A percentile compares a stretch with the other conserved stretches of the same genome.
These are phyloP conservation scores for Echinometra lucunter DNA, from an alignment of 53 echinoderm and acorn worm genomes.

Conservation along the genomic window DNA sequence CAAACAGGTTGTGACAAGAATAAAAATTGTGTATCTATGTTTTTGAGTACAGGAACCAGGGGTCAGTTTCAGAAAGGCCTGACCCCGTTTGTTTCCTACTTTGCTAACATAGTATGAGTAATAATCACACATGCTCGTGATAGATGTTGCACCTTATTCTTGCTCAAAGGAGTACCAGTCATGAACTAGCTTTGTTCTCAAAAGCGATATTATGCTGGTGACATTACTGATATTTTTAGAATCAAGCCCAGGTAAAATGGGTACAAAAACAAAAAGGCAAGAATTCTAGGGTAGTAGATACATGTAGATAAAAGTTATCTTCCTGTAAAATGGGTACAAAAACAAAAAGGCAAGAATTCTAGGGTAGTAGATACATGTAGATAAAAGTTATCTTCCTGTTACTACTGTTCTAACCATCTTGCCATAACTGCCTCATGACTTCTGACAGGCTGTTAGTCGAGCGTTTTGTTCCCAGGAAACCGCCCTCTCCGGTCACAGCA, in stretches of 20 bases:
- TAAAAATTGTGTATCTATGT: slow-evolving; percentile 48
- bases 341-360: slow-evolving; percentile 10
- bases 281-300: slow-evolving; percentile 4
- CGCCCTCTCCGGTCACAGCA: slow-evolving; percentile 43
- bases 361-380: slow-evolving; percentile 17
- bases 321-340: slow-evolving; percentile 9
- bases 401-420: slow-evolving; percentile 48
- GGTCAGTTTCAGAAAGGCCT: slow-evolving; percentile 46
- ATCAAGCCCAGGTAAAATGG: slow-evolving; percentile 51
- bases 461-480: slow-evolving; percentile 44
- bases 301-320: slow-evolving; percentile 14
- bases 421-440: slow-evolving; percentile 43
- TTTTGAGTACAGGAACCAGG: slow-evolving; percentile 40
- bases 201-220: slow-evolving; percentile 42
- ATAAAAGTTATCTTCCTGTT: slow-evolving; percentile 9
- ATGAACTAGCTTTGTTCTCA: slow-evolving; percentile 44
- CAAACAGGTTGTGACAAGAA: slow-evolving; percentile 34
- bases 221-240: slow-evolving; percentile 41
- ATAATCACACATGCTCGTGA: slow-evolving; percentile 44
- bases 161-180: neutral
- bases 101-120: slow-evolving; percentile 44
- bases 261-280: slow-evolving; percentile 49
- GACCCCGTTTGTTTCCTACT: slow-evolving; percentile 46
- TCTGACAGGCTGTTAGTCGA: slow-evolving; percentile 30
- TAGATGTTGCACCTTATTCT: slow-evolving; percentile 36